Evolutionary conservation across 1,140 invertebrate species (phyloP).

Genomic region (Cephus cinctus): DNA sequence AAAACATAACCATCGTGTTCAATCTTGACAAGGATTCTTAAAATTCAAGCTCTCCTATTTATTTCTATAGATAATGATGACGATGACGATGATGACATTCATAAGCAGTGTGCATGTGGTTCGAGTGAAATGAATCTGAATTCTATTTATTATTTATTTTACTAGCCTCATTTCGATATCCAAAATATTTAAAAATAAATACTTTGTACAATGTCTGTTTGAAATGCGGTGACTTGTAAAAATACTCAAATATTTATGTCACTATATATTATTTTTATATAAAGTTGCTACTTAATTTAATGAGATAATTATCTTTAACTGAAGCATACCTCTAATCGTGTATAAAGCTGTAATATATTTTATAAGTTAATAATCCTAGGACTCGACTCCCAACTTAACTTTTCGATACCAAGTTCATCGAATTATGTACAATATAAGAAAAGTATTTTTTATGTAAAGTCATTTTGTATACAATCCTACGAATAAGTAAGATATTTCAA

Average conservation of each 20-base stretch:
- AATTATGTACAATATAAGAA: conserved; percentile 46
- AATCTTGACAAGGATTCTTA: background rate
- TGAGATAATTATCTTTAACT: conserved; percentile 41
- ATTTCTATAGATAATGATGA: too few species aligned
- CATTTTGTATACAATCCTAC: conserved; percentile 47
- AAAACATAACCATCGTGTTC: background rate
- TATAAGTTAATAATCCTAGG: conserved; percentile 19
- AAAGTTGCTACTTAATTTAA: conserved; percentile 51
- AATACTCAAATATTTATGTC: conserved; percentile 54
- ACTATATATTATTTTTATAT: conserved; percentile 45
- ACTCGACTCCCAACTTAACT: conserved; percentile 20
- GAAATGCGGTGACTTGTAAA: conserved; percentile 47
- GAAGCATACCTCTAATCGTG: conserved; percentile 44
- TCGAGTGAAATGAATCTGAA: conserved; percentile 38
- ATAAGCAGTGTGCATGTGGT: conserved; percentile 39
- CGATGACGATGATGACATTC: too few species aligned
- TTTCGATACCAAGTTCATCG: conserved; percentile 21
- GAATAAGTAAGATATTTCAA: conserved; percentile 46
- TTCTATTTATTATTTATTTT: conserved; percentile 56
- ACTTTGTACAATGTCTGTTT: conserved; percentile 46
- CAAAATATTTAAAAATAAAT: conserved; percentile 42
- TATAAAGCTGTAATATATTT: conserved; percentile 53
- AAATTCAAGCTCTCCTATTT: too few species aligned
- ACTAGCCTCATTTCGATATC: conserved; percentile 31
- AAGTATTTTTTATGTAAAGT: conserved; percentile 46